These are phyloP conservation scores for Champsocephalus gunnari DNA, from an alignment of 2,797 vertebrate genomes.

Conservation along the genomic window DNA sequence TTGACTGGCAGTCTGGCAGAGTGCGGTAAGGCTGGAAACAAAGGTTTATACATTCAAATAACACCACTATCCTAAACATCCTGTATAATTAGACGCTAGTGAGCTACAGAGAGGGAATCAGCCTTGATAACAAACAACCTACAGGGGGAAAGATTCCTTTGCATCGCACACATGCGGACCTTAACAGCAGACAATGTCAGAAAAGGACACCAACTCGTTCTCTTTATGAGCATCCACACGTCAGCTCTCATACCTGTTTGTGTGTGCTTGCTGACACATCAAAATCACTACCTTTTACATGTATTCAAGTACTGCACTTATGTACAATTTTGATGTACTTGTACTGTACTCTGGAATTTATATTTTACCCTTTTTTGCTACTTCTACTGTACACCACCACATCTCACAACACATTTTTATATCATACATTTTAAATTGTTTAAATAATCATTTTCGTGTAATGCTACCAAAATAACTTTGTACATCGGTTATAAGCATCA, in stretches of 20 bases:
- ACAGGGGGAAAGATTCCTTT: constrained; percentile 9
- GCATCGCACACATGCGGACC: constrained; percentile 11
- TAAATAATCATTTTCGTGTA: too few species aligned
- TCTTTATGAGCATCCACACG: constrained; percentile 11
- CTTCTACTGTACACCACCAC: background rate
- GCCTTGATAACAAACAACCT: constrained; percentile 29
- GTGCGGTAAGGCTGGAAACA: constrained; percentile 69
- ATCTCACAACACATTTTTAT: background rate
- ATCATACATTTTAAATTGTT: background rate
- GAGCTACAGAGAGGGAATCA: constrained; percentile 29
- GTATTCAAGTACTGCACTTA: background rate
- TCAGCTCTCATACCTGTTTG: constrained; percentile 10
- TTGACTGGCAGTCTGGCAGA: constrained; percentile 79
- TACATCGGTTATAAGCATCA: too few species aligned
- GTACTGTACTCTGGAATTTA: background rate
- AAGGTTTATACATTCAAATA: constrained; percentile 70
- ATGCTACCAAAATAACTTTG: too few species aligned
- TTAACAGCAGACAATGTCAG: constrained; percentile 33
- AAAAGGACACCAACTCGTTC: constrained; percentile 3
- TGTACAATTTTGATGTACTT: background rate
- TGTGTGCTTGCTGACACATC: background rate
- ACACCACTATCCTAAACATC: constrained; percentile 69
- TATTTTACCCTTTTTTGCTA: background rate
- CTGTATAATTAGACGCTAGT: constrained; percentile 44
- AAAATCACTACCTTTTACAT: background rate